Evolutionary conservation across 1,140 invertebrate genomes (phyloP).

Genomic region (Delia radicum): DNA sequence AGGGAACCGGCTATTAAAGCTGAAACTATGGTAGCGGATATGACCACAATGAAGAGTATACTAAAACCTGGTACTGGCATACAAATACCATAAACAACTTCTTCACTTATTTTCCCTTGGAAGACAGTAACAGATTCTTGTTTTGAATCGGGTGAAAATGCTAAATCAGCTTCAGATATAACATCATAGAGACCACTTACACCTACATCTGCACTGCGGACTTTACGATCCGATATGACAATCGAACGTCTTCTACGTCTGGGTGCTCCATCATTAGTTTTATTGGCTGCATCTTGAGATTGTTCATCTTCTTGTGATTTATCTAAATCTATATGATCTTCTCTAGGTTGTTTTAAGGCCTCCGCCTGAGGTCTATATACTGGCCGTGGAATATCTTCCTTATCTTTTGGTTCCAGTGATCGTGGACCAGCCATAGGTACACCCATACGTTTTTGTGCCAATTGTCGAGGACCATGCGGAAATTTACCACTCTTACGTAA

Average conservation of each 20-base stretch:
- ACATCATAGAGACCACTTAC: conserved; percentile 86
- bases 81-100: conserved; percentile 89
- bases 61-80: conserved; percentile 86
- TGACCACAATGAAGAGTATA: conserved; percentile 81
- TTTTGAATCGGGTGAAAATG: conserved; percentile 80
- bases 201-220: conserved; percentile 78
- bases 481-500: conserved; percentile 67
- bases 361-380: conserved; percentile 48
- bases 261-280: conserved; percentile 29
- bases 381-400: conserved; percentile 37
- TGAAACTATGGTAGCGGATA: conserved; percentile 79
- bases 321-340: conserved; percentile 52
- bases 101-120: conserved; percentile 81
- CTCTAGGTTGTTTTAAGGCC: conserved; percentile 36
- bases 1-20: conserved; percentile 75
- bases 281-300: conserved; percentile 25
- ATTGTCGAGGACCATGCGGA: conserved; percentile 77
- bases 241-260: conserved; percentile 63
- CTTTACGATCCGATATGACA: conserved; percentile 70
- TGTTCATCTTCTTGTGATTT: conserved; percentile 27
- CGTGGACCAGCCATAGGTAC: conserved; percentile 62
- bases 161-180: conserved; percentile 88
- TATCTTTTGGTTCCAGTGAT: conserved; percentile 52
- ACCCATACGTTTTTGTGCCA: conserved; percentile 56
- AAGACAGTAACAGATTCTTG: conserved; percentile 82